A percentile compares a stretch with the other conserved stretches of the same genome.
Evolutionary conservation across 2,113 vertebrate genomes (phyloP).

Genomic region (Phoxinus phoxinus): DNA sequence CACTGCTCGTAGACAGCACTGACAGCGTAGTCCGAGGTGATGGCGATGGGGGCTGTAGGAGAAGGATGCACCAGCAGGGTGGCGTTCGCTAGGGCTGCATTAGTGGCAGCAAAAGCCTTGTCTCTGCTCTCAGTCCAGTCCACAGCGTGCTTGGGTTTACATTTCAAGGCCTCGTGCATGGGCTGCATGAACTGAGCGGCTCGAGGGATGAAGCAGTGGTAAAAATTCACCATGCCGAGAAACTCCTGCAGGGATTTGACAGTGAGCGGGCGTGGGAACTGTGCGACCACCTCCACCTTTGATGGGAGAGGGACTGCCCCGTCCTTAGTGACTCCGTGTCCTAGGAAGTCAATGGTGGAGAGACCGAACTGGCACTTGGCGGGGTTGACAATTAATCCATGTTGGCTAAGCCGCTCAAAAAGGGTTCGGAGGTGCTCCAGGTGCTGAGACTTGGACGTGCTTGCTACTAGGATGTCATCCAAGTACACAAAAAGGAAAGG

Average conservation of each 20-base stretch:
- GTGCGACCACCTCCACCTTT: constrained; percentile 17
- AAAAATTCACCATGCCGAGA: constrained; percentile 37
- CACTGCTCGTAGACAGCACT: not conserved
- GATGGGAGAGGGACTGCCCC: constrained; percentile 3
- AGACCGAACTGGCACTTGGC: not conserved
- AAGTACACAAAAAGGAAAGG: constrained; percentile 32
- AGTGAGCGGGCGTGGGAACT: constrained; percentile 16
- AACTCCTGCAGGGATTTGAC: constrained; percentile 21
- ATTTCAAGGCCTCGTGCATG: not conserved
- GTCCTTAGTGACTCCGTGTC: constrained; percentile 18
- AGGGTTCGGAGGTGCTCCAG: not conserved
- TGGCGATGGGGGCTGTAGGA: not conserved
- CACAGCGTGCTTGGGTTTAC: constrained; percentile 9
- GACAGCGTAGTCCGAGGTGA: constrained; percentile 35
- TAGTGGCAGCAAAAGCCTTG: not conserved
- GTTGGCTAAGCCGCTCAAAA: not conserved
- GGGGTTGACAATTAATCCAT: not conserved
- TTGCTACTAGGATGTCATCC: constrained; percentile 28
- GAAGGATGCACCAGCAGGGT: constrained; percentile 37
- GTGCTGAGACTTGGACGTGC: constrained; percentile 2
- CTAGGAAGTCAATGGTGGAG: constrained; percentile 23
- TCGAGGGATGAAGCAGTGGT: constrained; percentile 12
- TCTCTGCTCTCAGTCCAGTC: not conserved
- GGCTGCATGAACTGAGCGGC: not conserved
- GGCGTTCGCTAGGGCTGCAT: constrained; percentile 2